A percentile compares a stretch with the other conserved stretches of the same genome.
phyloP scores from a whole-genome alignment of 2,113 vertebrate species.

The Alaudala cheleensis region DNA sequence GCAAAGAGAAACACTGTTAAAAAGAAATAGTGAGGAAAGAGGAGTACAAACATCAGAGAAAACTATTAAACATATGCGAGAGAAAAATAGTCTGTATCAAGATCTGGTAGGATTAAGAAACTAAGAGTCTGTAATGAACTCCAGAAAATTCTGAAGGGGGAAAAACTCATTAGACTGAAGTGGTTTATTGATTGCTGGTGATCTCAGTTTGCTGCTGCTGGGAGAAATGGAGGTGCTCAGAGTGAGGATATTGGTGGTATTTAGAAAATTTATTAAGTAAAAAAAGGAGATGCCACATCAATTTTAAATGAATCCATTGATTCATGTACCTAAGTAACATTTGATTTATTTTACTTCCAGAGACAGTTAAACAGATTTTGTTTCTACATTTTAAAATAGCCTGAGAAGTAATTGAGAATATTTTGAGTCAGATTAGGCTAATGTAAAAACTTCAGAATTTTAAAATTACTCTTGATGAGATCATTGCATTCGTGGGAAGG shows the following conservation, averaged over 20 bases:
- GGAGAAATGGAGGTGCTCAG: not conserved
- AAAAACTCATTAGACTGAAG: not conserved
- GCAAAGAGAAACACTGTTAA: not conserved
- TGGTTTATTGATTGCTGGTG: constrained; percentile 9
- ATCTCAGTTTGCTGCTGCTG: not conserved
- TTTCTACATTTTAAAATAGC: constrained; percentile 8
- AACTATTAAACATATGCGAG: not conserved
- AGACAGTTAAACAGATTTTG: not conserved
- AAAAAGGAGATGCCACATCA: not conserved
- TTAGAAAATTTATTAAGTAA: constrained; percentile 27
- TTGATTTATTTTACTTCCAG: constrained; percentile 15
- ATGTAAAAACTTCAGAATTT: not conserved
- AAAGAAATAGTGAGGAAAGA: not conserved
- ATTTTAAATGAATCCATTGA: constrained; percentile 3
- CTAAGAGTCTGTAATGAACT: not conserved
- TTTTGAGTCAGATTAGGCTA: not conserved
- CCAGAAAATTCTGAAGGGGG: not conserved
- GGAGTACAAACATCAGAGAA: not conserved
- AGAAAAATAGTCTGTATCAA: not conserved
- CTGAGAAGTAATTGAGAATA: not conserved
- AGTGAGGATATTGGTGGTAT: not conserved
- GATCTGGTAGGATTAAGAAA: not conserved
- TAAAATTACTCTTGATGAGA: not conserved
- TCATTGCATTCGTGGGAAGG: not conserved
- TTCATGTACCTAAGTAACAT: not conserved